Conservation (phyloP, 2,888 invertebrate genomes). For the Saturnia japonica region DNA sequence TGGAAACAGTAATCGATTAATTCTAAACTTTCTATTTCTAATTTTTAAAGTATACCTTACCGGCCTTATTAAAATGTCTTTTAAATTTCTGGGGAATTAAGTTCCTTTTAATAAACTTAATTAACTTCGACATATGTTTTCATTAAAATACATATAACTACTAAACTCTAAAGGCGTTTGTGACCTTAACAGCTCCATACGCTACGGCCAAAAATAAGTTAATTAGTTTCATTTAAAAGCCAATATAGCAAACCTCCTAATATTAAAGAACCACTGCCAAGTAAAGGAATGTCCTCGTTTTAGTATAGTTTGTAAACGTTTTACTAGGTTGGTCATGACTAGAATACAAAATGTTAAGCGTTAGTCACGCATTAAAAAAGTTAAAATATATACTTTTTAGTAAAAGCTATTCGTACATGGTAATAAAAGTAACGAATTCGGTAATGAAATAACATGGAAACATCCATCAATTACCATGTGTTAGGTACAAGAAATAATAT, state of each 20-base stretch:
- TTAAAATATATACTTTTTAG: slow-evolving; percentile 6
- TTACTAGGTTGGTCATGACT: slow-evolving; percentile 19
- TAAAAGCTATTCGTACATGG: background rate
- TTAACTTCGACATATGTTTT: background rate
- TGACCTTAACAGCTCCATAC: slow-evolving; percentile 6
- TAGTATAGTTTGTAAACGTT: slow-evolving; percentile 13
- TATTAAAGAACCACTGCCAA: background rate
- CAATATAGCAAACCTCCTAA: background rate
- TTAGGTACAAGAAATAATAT: background rate
- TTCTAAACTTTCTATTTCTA: too few species aligned
- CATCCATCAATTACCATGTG: background rate
- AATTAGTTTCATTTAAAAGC: slow-evolving; percentile 10
- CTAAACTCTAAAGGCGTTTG: background rate
- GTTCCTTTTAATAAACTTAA: too few species aligned
- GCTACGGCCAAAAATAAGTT: background rate
- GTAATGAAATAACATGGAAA: background rate
- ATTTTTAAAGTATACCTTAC: too few species aligned
- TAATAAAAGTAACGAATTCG: background rate
- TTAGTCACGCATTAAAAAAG: slow-evolving; percentile 18
- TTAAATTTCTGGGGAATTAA: too few species aligned
- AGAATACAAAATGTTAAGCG: slow-evolving; percentile 20
- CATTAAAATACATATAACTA: background rate
- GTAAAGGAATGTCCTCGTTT: slow-evolving; percentile 4
- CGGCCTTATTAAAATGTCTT: too few species aligned
- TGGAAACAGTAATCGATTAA: too few species aligned